phyloP scores from a whole-genome alignment of 2,797 vertebrate genomes.

The Schizopygopsis pylzovi region DNA sequence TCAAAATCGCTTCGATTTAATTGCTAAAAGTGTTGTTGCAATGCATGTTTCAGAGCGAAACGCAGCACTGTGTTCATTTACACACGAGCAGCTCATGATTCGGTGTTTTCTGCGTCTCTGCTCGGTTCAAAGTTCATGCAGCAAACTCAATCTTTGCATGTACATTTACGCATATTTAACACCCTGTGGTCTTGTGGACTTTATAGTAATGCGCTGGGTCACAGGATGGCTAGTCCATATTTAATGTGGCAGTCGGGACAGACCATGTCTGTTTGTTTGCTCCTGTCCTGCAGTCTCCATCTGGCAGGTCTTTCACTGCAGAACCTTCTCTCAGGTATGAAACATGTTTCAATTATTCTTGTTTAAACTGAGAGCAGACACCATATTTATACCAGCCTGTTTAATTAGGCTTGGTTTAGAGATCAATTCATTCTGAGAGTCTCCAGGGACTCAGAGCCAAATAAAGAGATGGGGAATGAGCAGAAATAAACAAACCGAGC shows the following conservation, averaged over 20 bases:
- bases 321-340: conserved; percentile 55
- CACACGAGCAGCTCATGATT: not conserved
- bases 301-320: conserved; percentile 47
- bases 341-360: conserved; percentile 61
- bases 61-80: not conserved
- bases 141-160: not conserved
- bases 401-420: conserved; percentile 57
- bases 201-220: not conserved
- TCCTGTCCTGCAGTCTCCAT: conserved; percentile 39
- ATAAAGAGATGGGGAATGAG: conserved; percentile 1
- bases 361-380: conserved; percentile 52
- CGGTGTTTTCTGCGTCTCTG: not conserved
- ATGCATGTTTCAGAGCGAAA: not conserved
- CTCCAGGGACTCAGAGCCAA: conserved; percentile 5
- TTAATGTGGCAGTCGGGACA: too few species aligned
- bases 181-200: not conserved
- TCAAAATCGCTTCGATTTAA: not conserved
- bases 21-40: not conserved
- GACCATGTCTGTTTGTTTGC: conserved; percentile 28
- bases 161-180: not conserved
- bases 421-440: conserved; percentile 49
- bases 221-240: not conserved
- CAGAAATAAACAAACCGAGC: not conserved
- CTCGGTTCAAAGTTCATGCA: not conserved
- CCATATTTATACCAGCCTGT: conserved; percentile 44